phyloP scores from a whole-genome alignment of 2,113 vertebrate species.

The Zosterops hypoxanthus region DNA sequence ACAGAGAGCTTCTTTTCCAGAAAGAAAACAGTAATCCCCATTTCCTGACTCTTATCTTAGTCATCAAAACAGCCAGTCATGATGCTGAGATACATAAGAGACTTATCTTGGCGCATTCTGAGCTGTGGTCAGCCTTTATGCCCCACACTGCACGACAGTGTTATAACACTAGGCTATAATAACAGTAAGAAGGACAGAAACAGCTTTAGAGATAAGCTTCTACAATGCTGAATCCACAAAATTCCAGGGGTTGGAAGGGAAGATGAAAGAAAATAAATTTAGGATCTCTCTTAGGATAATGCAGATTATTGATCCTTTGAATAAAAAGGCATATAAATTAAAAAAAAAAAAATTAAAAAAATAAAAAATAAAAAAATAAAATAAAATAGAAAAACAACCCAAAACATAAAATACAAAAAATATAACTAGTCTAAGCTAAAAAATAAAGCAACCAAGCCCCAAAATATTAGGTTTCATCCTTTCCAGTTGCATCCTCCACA shows the following conservation, averaged over 20 bases:
- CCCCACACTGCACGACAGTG: neutral
- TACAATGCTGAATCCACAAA: neutral
- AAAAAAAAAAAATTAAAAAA: neutral
- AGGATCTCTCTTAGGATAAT: neutral
- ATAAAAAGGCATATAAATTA: neutral
- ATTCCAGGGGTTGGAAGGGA: neutral
- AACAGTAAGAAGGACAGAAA: neutral
- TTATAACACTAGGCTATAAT: neutral
- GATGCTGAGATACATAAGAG: neutral
- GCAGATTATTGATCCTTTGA: neutral
- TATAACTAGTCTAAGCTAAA: neutral
- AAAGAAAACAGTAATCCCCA: neutral
- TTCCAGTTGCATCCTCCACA: neutral
- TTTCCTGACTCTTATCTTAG: neutral
- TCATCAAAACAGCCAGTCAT: neutral
- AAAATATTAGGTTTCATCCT: neutral
- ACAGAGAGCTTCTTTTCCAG: neutral
- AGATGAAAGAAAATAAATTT: neutral
- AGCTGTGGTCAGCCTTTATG: neutral
- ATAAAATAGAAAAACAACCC: neutral
- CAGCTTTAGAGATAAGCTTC: neutral
- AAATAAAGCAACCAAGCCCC: neutral
- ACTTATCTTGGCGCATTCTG: neutral
- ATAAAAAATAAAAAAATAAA: neutral
- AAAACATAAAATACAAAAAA: no score